Evolutionary conservation across 2,113 vertebrate genomes (phyloP).

Genomic region (Scartelaos histophorus): DNA sequence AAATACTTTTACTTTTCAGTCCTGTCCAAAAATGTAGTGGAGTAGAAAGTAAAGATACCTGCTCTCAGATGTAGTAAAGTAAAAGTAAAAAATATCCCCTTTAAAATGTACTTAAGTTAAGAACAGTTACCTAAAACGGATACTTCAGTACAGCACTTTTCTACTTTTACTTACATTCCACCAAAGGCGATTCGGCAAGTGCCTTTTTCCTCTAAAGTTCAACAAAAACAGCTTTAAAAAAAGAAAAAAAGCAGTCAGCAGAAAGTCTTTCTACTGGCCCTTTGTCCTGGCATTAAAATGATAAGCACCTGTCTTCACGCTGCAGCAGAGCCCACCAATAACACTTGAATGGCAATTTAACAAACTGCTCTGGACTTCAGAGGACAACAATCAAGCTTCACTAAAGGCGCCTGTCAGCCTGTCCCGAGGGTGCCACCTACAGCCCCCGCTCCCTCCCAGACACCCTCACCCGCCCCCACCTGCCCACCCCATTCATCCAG

Average conservation of each 20-base stretch:
- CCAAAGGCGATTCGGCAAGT: not conserved
- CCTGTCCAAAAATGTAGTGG: too few relatives aligned
- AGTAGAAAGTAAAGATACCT: too few relatives aligned
- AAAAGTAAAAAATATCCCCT: too few relatives aligned
- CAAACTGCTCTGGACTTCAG: constrained; percentile 46
- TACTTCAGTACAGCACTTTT: too few relatives aligned
- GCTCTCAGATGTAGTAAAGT: too few relatives aligned
- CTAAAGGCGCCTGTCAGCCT: constrained; percentile 28
- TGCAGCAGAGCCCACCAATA: not conserved
- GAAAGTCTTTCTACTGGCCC: not conserved
- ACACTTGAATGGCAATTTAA: constrained; percentile 45
- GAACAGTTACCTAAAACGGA: too few relatives aligned
- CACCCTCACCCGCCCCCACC: not conserved
- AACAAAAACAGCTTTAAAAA: not conserved
- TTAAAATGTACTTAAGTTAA: too few relatives aligned
- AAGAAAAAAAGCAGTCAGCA: not conserved
- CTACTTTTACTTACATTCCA: not conserved
- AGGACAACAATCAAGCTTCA: constrained; percentile 35
- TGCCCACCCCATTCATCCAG: constrained; percentile 15
- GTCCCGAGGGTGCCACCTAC: constrained; percentile 6
- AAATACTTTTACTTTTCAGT: too few relatives aligned
- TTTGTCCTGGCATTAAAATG: not conserved
- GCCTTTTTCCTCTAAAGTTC: not conserved
- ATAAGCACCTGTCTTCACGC: not conserved
- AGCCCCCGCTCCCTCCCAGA: not conserved